Evolutionary conservation across 2,888 invertebrate species (phyloP).

Genomic region (Drosophila atripex): DNA sequence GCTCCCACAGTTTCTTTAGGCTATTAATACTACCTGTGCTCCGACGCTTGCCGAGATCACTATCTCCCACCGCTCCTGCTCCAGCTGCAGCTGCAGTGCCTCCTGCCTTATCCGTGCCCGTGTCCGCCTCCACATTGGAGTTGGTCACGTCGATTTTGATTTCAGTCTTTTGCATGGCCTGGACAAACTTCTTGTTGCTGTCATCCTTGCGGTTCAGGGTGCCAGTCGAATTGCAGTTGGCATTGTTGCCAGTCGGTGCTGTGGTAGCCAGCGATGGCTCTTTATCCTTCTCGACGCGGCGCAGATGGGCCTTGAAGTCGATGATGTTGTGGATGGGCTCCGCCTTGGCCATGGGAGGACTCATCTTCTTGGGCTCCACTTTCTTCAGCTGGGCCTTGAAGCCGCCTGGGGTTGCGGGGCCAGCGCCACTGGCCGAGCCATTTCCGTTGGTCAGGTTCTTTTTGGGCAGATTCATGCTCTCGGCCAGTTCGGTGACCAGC

Average conservation of each 20-base stretch:
- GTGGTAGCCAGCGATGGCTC: slow-evolving; percentile 50
- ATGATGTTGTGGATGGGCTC: slow-evolving; percentile 87
- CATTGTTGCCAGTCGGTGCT: slow-evolving; percentile 54
- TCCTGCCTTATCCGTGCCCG: slow-evolving; percentile 39
- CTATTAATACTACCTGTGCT: slow-evolving; percentile 97
- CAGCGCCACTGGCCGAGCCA: slow-evolving; percentile 70
- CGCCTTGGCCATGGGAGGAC: slow-evolving; percentile 85
- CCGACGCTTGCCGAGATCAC: slow-evolving; percentile 92
- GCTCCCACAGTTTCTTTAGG: slow-evolving; percentile 96
- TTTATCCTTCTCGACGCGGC: slow-evolving; percentile 89
- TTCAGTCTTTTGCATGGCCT: slow-evolving; percentile 83
- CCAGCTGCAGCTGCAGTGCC: neutral
- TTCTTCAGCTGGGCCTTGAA: slow-evolving; percentile 90
- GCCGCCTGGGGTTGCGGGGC: slow-evolving; percentile 61
- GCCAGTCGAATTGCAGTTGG: slow-evolving; percentile 48
- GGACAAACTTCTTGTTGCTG: slow-evolving; percentile 49
- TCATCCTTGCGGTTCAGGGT: slow-evolving; percentile 59
- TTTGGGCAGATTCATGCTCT: slow-evolving; percentile 89
- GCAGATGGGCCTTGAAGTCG: slow-evolving; percentile 92
- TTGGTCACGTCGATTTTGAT: slow-evolving; percentile 83
- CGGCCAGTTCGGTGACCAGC: slow-evolving; percentile 92
- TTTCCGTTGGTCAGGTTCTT: slow-evolving; percentile 65
- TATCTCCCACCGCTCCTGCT: slow-evolving; percentile 72
- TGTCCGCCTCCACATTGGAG: slow-evolving; percentile 58
- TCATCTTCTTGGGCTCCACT: slow-evolving; percentile 87